Evolutionary conservation across 2,113 vertebrate species (phyloP).

Genomic region (Syngnathus typhle): DNA sequence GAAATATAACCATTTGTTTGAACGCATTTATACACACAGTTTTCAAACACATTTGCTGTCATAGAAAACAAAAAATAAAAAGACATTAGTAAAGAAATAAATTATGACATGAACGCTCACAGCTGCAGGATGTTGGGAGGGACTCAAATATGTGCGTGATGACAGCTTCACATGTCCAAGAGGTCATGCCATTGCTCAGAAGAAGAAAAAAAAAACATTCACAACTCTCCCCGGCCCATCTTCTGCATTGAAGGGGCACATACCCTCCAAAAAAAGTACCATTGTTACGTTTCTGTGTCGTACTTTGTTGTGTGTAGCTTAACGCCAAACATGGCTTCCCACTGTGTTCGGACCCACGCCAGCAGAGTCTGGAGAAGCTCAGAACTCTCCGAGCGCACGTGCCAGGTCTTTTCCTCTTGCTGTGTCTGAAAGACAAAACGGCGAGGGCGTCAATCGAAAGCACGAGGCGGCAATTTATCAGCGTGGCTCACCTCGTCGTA

Average conservation of each 20-base stretch:
- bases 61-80: neutral
- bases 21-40: neutral
- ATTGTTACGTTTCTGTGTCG: slow-evolving; percentile 25
- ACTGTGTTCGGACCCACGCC: slow-evolving; percentile 77
- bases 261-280: neutral
- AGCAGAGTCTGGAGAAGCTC: slow-evolving; percentile 74
- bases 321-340: slow-evolving; percentile 85
- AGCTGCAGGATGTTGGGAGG: slow-evolving; percentile 2
- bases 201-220: neutral
- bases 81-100: neutral
- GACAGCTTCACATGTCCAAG: neutral
- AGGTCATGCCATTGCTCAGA: neutral
- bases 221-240: neutral
- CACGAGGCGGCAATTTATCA: too few species aligned
- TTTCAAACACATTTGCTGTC: neutral
- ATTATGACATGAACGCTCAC: neutral
- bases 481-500: slow-evolving; percentile 83
- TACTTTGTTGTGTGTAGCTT: slow-evolving; percentile 65
- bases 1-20: neutral
- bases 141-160: neutral
- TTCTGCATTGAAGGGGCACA: neutral
- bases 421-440: slow-evolving; percentile 50
- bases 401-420: slow-evolving; percentile 79
- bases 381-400: slow-evolving; percentile 66
- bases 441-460: neutral